Evolutionary conservation across 2,797 vertebrate genomes (phyloP).

Genomic region (Mus minutoides): DNA sequence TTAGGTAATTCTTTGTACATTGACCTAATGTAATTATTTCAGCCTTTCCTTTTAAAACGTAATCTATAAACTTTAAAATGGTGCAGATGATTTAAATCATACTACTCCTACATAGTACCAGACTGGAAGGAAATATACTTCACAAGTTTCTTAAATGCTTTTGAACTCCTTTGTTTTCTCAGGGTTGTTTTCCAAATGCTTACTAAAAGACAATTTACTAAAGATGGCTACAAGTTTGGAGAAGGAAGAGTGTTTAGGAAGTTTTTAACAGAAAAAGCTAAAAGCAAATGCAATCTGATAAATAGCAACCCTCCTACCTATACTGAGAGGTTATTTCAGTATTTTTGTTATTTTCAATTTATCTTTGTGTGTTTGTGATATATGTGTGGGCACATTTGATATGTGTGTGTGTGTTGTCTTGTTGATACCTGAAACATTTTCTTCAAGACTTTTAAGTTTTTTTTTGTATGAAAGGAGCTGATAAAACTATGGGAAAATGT

Average conservation of each 20-base stretch:
- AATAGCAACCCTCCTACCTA: background rate
- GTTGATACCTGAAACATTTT: slow-evolving; percentile 31
- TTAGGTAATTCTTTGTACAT: slow-evolving; percentile 1
- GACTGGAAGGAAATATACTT: background rate
- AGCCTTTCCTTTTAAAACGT: slow-evolving; percentile 34
- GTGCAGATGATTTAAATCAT: background rate
- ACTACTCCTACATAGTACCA: background rate
- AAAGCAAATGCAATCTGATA: background rate
- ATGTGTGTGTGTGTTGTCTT: background rate
- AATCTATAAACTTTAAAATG: slow-evolving; percentile 8
- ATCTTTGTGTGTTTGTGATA: background rate
- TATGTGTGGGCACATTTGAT: background rate
- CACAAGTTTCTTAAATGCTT: background rate
- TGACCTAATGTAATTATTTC: background rate
- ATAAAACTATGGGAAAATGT: background rate
- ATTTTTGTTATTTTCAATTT: background rate
- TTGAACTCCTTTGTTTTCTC: background rate
- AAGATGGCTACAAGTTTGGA: background rate
- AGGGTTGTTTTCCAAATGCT: background rate
- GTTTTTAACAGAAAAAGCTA: background rate
- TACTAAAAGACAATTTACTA: background rate
- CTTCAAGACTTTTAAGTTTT: background rate
- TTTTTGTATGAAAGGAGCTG: slow-evolving; percentile 36
- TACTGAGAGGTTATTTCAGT: background rate
- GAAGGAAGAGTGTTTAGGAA: background rate